A percentile compares a stretch with the other conserved stretches of the same genome.
Evolutionary conservation across 37 sponge, comb jelly and placozoan genomes (phyloP).

Genomic region (Geodia barretti): DNA sequence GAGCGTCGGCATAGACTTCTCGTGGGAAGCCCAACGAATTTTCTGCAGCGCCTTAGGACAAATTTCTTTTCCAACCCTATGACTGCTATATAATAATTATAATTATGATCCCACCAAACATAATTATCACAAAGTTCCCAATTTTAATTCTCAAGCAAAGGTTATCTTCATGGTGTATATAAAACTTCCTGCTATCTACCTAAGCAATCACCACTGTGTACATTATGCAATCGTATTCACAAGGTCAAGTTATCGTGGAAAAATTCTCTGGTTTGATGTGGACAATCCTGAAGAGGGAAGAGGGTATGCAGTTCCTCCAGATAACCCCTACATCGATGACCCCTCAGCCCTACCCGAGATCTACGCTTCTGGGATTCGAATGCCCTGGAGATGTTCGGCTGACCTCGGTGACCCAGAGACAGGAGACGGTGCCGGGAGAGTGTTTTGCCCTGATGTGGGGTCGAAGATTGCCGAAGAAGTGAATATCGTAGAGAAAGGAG

Average conservation of each 20-base stretch:
- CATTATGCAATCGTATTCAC: too few species aligned
- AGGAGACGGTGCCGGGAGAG: conserved; percentile 59
- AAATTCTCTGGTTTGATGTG: conserved; percentile 20
- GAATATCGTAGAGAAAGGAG: conserved; percentile 75
- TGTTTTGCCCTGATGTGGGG: conserved; percentile 87
- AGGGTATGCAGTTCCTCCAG: conserved; percentile 60
- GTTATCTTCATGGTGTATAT: too few species aligned
- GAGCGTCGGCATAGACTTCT: too few species aligned
- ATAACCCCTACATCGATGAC: conserved; percentile 70
- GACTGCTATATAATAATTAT: too few species aligned
- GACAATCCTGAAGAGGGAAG: conserved; percentile 10
- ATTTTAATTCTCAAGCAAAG: too few species aligned
- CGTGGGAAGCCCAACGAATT: too few species aligned
- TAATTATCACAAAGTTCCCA: too few species aligned
- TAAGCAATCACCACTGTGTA: too few species aligned
- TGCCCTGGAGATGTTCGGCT: conserved; percentile 78
- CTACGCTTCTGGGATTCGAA: conserved; percentile 76
- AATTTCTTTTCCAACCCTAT: too few species aligned
- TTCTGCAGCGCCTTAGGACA: too few species aligned
- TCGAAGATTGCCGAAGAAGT: conserved; percentile 70
- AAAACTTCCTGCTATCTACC: too few species aligned
- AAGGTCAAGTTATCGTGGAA: not conserved
- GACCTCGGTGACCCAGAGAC: conserved; percentile 68
- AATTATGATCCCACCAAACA: too few species aligned
- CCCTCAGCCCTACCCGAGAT: conserved; percentile 55